Evolutionary conservation across 2,113 vertebrate genomes (phyloP), one percentile per base, ranked within the genome.

Genomic region (Hystrix brachyura): DNA sequence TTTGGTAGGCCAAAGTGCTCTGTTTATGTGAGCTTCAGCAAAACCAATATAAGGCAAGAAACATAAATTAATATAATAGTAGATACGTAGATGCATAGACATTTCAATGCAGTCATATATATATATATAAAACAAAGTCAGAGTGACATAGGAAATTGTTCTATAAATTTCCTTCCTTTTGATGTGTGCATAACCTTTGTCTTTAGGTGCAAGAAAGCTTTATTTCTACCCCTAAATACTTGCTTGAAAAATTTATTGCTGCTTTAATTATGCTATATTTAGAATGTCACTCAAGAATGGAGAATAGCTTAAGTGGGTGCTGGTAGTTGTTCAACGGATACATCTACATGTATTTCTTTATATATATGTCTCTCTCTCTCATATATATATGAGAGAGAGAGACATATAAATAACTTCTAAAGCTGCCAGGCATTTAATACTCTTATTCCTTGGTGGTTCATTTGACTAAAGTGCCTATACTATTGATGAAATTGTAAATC

Each of bases 1-100:
- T 97, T 99, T 98, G 99, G 99, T 99, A 99, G 99, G 98, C 99
- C 13, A 0, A 76, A 97, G 91, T 1, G 69, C 78, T 67, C 83
- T 81, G 98, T 96, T 98, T 97, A 98, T 95, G 96, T 96, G 95
- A 95, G 97, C 59, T 94, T 76, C 80, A 97, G 91, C 95, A 98
- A 98, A 97, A 98, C 86, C 64, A 92, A 51, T 79, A 96, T 91
- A 92, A 96, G 64, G 84, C 29, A 97, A 98, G 96, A 97, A 97
- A 96, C 38, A 25, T 32, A 91, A 82, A 76, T 34, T 69, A 86
- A 72, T 94, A 86, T 55, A 23, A 92, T 96, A 93, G 64, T 29
- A 29, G 38, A 38, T 38, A 38, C 38, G 38, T 38, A 38, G 38
- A 38, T 38, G 38, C 38, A 2, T 38, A 38, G 38, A 38, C 38